Percentiles rank a stretch among this genome's conserved stretches.
These are phyloP conservation scores for Suricata suricatta DNA, from an alignment of 2,113 vertebrate species.

Conservation along the genomic window DNA sequence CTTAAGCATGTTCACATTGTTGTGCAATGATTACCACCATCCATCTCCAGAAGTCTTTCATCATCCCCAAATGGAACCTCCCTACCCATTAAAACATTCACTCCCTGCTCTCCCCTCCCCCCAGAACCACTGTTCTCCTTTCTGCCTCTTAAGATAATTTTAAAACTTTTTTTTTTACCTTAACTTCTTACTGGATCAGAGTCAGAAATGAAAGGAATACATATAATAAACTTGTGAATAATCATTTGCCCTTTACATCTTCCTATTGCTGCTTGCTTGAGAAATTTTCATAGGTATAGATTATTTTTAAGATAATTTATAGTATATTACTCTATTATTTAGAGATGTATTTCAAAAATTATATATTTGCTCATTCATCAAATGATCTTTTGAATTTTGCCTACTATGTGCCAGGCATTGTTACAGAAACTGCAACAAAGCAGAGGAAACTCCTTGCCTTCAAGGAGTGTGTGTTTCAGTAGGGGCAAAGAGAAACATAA, in stretches of 20 bases:
- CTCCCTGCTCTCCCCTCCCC: too few relatives aligned
- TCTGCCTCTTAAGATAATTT: conserved; percentile 9
- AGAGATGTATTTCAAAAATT: conserved; percentile 6
- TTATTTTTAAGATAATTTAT: conserved; percentile 50
- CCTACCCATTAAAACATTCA: neutral
- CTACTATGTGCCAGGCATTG: neutral
- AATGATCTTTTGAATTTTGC: neutral
- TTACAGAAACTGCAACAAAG: neutral
- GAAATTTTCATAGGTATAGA: neutral
- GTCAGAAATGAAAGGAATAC: neutral
- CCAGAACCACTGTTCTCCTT: neutral
- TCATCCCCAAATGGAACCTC: neutral
- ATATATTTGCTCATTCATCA: neutral
- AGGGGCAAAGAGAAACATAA: neutral
- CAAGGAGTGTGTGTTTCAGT: neutral
- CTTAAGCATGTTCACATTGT: neutral
- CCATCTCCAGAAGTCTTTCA: neutral
- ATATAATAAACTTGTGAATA: conserved; percentile 24
- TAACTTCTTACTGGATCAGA: neutral
- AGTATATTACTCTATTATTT: neutral
- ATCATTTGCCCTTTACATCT: neutral
- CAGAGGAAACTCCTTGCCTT: neutral
- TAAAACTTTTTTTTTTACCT: neutral
- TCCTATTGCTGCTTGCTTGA: neutral
- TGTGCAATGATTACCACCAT: neutral